Conservation (phyloP, 2,888 invertebrate genomes). For the Troides helena region DNA sequence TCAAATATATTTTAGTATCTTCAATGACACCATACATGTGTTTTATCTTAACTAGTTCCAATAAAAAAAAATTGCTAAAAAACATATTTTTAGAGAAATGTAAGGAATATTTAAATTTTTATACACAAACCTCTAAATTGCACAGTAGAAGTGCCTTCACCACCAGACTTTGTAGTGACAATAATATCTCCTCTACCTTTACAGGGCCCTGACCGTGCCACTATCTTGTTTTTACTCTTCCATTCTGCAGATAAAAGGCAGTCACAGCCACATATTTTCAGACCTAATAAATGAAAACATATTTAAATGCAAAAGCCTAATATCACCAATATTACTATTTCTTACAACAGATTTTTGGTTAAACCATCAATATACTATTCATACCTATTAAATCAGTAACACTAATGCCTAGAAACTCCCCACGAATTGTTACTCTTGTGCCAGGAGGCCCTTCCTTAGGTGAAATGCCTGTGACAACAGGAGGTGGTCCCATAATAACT, state of each 20-base stretch:
- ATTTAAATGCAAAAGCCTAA: not conserved
- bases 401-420: slow-evolving; percentile 95
- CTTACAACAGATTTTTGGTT: not conserved
- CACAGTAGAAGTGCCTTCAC: slow-evolving; percentile 93
- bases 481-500: slow-evolving; percentile 85
- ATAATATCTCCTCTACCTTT: slow-evolving; percentile 95
- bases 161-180: slow-evolving; percentile 92
- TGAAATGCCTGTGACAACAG: slow-evolving; percentile 97
- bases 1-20: too few relatives aligned
- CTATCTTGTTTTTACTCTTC: slow-evolving; percentile 98
- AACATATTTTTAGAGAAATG: not conserved
- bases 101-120: not conserved
- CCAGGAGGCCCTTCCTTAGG: slow-evolving; percentile 99
- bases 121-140: slow-evolving; percentile 85
- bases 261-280: slow-evolving; percentile 97
- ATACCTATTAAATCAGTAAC: slow-evolving; percentile 92
- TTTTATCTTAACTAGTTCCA: too few relatives aligned
- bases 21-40: too few relatives aligned
- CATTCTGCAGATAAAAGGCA: slow-evolving; percentile 97
- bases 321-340: not conserved
- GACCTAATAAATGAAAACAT: slow-evolving; percentile 76
- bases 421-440: slow-evolving; percentile 95
- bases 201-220: slow-evolving; percentile 95
- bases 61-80: not conserved
- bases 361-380: not conserved